phyloP scores from a whole-genome alignment of 2,113 vertebrate species.

The Pelecanus crispus region DNA sequence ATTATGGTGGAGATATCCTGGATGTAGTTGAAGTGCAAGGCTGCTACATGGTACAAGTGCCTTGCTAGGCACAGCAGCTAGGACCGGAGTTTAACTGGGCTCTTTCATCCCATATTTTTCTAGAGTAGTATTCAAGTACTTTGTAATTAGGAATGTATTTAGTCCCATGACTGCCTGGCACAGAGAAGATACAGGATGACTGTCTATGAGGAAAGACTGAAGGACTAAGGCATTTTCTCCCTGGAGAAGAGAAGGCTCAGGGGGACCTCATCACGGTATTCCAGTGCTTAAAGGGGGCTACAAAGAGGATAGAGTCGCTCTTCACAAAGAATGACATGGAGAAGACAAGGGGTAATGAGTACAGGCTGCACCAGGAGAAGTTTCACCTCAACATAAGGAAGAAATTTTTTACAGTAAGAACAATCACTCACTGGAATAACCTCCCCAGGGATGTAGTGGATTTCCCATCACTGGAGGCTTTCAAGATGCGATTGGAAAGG shows the following conservation, averaged over 20 bases:
- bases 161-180: background rate
- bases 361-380: background rate
- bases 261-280: background rate
- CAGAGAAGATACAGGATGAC: background rate
- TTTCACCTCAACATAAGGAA: background rate
- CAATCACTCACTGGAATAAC: background rate
- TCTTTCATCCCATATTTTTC: background rate
- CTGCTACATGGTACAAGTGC: background rate
- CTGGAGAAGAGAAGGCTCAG: background rate
- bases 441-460: rapidly evolving
- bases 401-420: background rate
- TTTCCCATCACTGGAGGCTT: background rate
- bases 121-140: background rate
- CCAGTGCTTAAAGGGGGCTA: background rate
- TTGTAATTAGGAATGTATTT: background rate
- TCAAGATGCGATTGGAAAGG: background rate
- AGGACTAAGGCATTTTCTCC: background rate
- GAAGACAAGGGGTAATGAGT: background rate
- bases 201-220: background rate
- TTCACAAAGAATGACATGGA: background rate
- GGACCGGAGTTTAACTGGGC: background rate
- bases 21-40: background rate
- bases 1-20: background rate
- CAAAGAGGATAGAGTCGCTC: background rate
- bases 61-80: background rate